Evolutionary conservation across 2,113 vertebrate species (phyloP).

Genomic region (Lamprotornis superbus): DNA sequence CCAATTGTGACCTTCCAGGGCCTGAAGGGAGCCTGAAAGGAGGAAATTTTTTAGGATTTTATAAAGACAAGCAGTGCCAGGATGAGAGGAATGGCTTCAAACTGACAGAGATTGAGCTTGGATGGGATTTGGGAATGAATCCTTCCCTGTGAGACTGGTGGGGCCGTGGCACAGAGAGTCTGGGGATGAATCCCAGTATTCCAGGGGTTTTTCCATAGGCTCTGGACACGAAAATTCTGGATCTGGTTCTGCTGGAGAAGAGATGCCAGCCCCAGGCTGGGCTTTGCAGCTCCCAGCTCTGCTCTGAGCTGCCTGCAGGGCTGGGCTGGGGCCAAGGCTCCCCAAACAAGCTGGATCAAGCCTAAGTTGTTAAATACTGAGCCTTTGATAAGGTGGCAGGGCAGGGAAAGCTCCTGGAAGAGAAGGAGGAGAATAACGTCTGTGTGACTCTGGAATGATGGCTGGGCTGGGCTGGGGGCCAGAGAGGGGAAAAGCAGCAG

Average conservation of each 20-base stretch:
- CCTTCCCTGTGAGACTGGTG: neutral
- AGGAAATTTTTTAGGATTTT: neutral
- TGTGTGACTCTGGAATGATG: neutral
- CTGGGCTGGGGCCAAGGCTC: neutral
- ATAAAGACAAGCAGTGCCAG: neutral
- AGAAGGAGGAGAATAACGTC: neutral
- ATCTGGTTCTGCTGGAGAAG: neutral
- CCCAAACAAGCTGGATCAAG: neutral
- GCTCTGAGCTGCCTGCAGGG: neutral
- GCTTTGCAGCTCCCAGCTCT: neutral
- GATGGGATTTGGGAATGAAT: neutral
- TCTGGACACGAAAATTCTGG: accelerated
- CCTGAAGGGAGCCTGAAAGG: neutral
- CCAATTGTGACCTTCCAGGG: neutral
- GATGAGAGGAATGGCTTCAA: neutral
- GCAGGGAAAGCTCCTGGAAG: conserved; percentile 24
- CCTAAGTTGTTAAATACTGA: neutral
- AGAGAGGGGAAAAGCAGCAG: neutral
- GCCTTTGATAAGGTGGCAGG: conserved; percentile 17
- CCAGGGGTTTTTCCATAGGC: neutral
- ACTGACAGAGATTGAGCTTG: accelerated
- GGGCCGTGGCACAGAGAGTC: neutral
- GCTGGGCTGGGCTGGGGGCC: neutral
- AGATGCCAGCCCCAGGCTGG: neutral
- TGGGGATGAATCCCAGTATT: neutral